Conservation (phyloP, 2,797 vertebrate genomes). For the Sandelia bainsii region DNA sequence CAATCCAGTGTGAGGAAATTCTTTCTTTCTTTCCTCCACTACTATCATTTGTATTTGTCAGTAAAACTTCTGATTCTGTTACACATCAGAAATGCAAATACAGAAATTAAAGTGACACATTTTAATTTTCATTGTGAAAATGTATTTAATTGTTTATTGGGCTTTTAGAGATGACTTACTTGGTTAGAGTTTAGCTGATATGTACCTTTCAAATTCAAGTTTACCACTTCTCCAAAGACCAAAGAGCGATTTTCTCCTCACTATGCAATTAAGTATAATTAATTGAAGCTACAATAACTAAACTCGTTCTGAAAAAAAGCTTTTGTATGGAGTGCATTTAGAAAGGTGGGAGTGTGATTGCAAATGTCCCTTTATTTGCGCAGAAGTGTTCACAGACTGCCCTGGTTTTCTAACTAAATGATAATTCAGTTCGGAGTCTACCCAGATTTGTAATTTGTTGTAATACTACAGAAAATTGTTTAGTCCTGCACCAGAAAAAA, state of each 20-base stretch:
- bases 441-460: constrained; percentile 26
- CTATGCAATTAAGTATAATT: constrained; percentile 3
- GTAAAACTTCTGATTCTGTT: background rate
- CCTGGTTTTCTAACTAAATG: background rate
- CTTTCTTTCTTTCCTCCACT: background rate
- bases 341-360: background rate
- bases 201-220: constrained; percentile 1
- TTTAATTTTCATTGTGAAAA: background rate
- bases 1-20: background rate
- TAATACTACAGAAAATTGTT: constrained; percentile 9
- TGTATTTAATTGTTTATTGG: background rate
- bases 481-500: constrained; percentile 30
- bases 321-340: constrained; percentile 9
- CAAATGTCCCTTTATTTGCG: background rate
- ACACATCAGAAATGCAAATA: background rate
- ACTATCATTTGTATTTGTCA: background rate
- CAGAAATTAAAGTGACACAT: background rate
- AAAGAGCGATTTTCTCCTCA: constrained; percentile 2
- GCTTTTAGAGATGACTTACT: background rate
- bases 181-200: background rate
- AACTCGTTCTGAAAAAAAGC: background rate
- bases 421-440: too few species aligned
- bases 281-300: background rate
- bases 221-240: background rate
- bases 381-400: background rate